These are phyloP conservation scores for Pollenia angustigena DNA, from an alignment of 2,888 invertebrate genomes.

Conservation along the genomic window DNA sequence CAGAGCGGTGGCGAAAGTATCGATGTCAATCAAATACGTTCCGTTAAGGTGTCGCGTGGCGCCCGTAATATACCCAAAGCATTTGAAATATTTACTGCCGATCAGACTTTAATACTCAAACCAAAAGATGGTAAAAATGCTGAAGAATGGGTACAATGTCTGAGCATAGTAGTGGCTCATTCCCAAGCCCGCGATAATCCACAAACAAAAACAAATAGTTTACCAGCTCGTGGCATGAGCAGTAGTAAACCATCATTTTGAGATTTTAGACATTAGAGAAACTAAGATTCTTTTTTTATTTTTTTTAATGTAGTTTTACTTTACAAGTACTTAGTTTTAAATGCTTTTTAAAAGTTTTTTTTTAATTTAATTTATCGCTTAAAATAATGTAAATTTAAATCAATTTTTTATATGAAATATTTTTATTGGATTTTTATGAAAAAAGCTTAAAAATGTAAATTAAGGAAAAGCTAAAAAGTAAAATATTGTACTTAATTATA, in stretches of 20 bases:
- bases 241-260: conserved; percentile 83
- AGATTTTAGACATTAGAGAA: conserved; percentile 62
- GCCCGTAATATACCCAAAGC: conserved; percentile 97
- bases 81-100: conserved; percentile 97
- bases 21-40: conserved; percentile 96
- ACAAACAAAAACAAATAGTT: conserved; percentile 84
- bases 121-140: conserved; percentile 97
- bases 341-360: conserved; percentile 49
- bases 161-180: conserved; percentile 96
- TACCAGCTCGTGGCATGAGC: conserved; percentile 84
- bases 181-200: conserved; percentile 84
- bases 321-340: conserved; percentile 15
- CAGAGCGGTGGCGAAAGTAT: conserved; percentile 94
- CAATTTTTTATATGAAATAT: conserved; percentile 12
- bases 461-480: not conserved
- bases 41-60: conserved; percentile 96
- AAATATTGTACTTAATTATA: conserved; percentile 45
- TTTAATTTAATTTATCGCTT: conserved; percentile 16
- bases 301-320: conserved; percentile 9
- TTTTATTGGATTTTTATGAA: conserved; percentile 9
- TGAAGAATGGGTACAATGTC: conserved; percentile 97
- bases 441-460: not conserved
- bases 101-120: conserved; percentile 96
- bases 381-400: conserved; percentile 2
- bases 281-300: not conserved